Percentiles rank a stretch among this genome's conserved stretches.
Conservation (phyloP, 2,113 vertebrate species). For the Eulemur macaco region DNA sequence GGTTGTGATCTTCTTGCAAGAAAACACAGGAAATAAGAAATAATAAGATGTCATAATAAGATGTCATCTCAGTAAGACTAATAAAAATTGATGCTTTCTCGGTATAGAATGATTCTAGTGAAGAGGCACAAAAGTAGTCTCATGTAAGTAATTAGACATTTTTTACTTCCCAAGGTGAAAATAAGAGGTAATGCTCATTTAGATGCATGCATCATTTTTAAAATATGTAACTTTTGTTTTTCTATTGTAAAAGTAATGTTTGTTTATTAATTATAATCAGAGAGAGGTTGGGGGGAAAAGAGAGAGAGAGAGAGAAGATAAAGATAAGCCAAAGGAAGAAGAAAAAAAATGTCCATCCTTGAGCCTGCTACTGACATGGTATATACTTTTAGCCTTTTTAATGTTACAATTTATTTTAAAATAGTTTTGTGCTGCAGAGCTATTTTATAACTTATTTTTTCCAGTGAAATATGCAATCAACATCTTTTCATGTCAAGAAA, state of each 20-base stretch:
- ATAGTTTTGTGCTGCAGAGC: background rate
- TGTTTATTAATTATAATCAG: background rate
- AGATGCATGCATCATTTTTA: background rate
- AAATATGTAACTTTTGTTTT: background rate
- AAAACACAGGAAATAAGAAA: background rate
- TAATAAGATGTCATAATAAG: background rate
- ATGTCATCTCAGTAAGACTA: background rate
- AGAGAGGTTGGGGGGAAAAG: background rate
- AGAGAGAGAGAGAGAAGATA: background rate
- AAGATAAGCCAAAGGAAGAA: background rate
- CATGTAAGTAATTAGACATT: background rate
- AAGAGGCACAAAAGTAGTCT: background rate
- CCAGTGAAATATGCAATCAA: constrained; percentile 16
- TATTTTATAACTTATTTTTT: constrained; percentile 31
- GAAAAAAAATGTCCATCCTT: background rate
- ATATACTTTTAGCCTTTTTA: background rate
- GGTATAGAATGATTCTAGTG: background rate
- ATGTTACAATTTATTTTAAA: constrained; percentile 31
- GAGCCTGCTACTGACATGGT: background rate
- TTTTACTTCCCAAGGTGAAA: background rate
- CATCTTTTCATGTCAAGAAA: constrained; percentile 15
- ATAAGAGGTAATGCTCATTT: background rate
- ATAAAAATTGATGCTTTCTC: background rate
- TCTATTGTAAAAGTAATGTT: background rate
- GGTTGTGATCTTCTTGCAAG: background rate